These are phyloP conservation scores for Empis stercorea DNA, from an alignment of 2,888 invertebrate genomes.

Conservation along the genomic window DNA sequence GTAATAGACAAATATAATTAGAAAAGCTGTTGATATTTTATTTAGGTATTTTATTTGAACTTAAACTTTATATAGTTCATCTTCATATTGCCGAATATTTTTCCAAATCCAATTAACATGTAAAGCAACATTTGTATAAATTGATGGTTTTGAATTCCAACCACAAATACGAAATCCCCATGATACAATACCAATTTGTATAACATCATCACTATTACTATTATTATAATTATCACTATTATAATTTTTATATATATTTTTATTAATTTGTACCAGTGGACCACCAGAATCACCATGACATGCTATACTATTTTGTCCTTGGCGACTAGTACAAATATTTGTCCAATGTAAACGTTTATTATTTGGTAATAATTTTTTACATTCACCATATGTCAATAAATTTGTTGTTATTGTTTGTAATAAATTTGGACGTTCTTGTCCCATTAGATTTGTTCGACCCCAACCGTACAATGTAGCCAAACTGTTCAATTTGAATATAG, in stretches of 20 bases:
- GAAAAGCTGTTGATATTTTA: no score
- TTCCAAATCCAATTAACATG: slow-evolving; percentile 25
- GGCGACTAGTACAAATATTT: slow-evolving; percentile 22
- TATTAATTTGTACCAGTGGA: slow-evolving; percentile 20
- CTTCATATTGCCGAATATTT: no score
- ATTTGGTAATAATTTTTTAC: slow-evolving; percentile 17
- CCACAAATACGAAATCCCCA: slow-evolving; percentile 39
- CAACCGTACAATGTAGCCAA: slow-evolving; percentile 17
- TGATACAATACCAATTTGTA: slow-evolving; percentile 37
- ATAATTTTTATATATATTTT: not conserved
- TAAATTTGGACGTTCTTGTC: slow-evolving; percentile 13
- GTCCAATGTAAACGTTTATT: slow-evolving; percentile 12
- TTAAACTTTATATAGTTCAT: no score
- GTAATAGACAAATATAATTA: no score
- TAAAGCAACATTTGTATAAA: slow-evolving; percentile 29
- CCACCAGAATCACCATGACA: slow-evolving; percentile 35
- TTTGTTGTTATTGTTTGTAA: slow-evolving; percentile 24
- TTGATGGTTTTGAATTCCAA: slow-evolving; percentile 29
- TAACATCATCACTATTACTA: slow-evolving; percentile 1
- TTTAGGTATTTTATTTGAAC: no score
- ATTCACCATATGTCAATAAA: slow-evolving; percentile 18
- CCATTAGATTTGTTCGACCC: slow-evolving; percentile 23
- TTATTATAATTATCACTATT: not conserved
- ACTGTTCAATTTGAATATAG: slow-evolving; percentile 4
- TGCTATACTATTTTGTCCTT: slow-evolving; percentile 23